Percentiles rank a stretch among this genome's conserved stretches.
These are phyloP conservation scores for Mormyrus hasselquistii DNA, from an alignment of 2,797 vertebrate species.

Conservation along the genomic window DNA sequence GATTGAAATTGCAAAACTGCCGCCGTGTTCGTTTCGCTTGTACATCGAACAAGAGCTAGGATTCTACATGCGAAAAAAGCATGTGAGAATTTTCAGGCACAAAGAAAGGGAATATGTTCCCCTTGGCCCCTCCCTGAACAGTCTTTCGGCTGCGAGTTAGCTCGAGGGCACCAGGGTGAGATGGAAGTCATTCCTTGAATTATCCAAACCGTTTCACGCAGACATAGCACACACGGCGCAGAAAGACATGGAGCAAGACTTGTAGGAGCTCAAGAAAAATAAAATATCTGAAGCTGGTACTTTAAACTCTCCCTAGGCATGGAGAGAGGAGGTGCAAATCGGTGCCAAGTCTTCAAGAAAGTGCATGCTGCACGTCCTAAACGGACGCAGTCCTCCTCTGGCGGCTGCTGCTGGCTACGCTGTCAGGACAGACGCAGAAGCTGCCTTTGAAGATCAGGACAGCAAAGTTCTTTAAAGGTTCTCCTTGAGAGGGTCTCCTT, in stretches of 20 bases:
- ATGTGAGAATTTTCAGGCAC: background rate
- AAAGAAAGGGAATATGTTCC: background rate
- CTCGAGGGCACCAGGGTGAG: constrained; percentile 7
- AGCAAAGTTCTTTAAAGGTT: background rate
- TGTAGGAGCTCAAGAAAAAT: constrained; percentile 1
- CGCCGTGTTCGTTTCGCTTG: background rate
- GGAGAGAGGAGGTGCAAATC: background rate
- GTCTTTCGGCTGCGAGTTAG: background rate
- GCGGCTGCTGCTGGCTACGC: background rate
- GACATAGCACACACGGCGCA: background rate
- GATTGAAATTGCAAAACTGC: background rate
- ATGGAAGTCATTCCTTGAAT: constrained; percentile 4
- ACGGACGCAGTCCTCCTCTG: background rate
- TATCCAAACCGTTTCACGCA: background rate
- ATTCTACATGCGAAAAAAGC: background rate
- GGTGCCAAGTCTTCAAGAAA: constrained; percentile 12
- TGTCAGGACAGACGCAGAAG: constrained; percentile 13
- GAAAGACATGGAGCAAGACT: background rate
- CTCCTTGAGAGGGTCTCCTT: background rate
- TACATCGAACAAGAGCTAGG: background rate
- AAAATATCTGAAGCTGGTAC: constrained; percentile 12
- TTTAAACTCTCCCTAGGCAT: background rate
- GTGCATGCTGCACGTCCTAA: constrained; percentile 3
- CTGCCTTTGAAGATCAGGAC: background rate
- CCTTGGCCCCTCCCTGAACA: background rate